phyloP scores from a whole-genome alignment of 2,797 vertebrate genomes.

The Pseudochirops corinnae region DNA sequence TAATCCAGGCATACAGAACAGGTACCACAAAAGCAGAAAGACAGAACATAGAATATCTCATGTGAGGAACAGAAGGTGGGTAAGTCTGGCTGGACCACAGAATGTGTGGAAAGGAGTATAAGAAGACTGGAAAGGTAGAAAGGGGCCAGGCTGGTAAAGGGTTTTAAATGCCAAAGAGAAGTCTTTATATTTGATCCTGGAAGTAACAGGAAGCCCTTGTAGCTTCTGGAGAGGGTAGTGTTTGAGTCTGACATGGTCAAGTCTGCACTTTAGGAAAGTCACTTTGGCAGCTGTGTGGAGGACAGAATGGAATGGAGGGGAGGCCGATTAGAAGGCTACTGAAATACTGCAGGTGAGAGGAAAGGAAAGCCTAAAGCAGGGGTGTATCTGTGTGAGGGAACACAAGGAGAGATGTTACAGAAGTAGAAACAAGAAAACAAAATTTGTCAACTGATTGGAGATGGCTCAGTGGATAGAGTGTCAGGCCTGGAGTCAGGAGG shows the following conservation, averaged over 20 bases:
- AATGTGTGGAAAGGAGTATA: not conserved
- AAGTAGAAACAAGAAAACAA: not conserved
- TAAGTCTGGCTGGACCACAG: too few species aligned
- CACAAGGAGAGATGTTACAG: not conserved
- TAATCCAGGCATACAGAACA: not conserved
- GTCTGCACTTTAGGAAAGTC: not conserved
- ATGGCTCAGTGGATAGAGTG: not conserved
- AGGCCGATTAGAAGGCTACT: not conserved
- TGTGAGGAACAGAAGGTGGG: not conserved
- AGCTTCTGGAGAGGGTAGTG: not conserved
- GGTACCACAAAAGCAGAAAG: not conserved
- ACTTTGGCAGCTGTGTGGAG: not conserved
- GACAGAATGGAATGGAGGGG: not conserved
- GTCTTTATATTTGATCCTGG: not conserved
- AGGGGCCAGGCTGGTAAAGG: not conserved
- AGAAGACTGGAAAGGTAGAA: not conserved
- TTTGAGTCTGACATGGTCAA: not conserved
- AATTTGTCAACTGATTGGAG: not conserved
- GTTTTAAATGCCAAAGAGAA: not conserved
- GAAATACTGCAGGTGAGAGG: not conserved
- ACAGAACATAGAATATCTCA: not conserved
- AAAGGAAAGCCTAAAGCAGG: not conserved
- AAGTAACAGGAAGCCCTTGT: not conserved
- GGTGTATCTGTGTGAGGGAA: not conserved
- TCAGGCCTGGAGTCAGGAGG: not conserved